Conservation (phyloP, 2,888 invertebrate genomes). For the Seira sanloemensis region DNA sequence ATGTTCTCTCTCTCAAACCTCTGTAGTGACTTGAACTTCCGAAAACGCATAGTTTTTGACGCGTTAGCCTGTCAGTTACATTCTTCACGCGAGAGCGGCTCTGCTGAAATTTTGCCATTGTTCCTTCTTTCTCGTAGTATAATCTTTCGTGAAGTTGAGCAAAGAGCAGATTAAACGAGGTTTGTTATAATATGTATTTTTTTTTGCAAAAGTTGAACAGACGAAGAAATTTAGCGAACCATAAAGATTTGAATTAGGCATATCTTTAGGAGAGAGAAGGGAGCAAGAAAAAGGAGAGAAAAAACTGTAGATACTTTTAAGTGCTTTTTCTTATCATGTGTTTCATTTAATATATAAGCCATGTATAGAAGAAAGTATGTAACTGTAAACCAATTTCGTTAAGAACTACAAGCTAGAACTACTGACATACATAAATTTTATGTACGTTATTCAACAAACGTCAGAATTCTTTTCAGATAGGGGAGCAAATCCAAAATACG, state of each 20-base stretch:
- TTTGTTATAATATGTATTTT: not conserved
- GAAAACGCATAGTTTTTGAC: constrained; percentile 9
- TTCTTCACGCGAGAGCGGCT: not conserved
- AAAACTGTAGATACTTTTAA: constrained; percentile 7
- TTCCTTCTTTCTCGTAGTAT: constrained; percentile 11
- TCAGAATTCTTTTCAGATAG: constrained; percentile 49
- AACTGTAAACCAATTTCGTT: constrained; percentile 1
- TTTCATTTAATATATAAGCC: constrained; percentile 6
- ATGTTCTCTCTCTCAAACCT: not conserved
- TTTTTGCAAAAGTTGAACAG: constrained; percentile 7
- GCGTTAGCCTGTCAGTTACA: constrained; percentile 20
- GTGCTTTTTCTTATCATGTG: constrained; percentile 16
- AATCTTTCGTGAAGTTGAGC: not conserved
- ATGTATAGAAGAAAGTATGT: constrained; percentile 6
- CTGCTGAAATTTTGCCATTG: constrained; percentile 7
- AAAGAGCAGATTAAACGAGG: not conserved
- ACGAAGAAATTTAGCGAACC: constrained; percentile 4
- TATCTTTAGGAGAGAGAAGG: not conserved
- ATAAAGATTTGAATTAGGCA: constrained; percentile 3
- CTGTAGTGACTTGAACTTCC: not conserved
- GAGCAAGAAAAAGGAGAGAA: not conserved
- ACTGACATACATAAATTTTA: constrained; percentile 5
- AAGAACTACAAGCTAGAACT: constrained; percentile 7
- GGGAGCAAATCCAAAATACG: constrained; percentile 53
- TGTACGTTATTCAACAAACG: constrained; percentile 23